Evolutionary conservation across 2,888 invertebrate species (phyloP).

Genomic region (Tyria jacobaeae): DNA sequence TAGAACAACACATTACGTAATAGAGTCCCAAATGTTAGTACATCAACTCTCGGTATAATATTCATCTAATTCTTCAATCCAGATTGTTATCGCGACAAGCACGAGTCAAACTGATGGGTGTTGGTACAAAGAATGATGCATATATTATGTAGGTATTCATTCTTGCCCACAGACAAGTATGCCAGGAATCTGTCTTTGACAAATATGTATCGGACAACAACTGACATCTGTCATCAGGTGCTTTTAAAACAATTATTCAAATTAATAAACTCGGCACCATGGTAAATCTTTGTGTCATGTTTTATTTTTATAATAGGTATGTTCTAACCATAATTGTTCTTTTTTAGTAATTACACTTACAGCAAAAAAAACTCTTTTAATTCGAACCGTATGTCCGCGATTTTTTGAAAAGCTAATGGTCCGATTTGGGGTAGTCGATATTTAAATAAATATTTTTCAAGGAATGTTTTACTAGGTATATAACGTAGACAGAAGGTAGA

Average conservation of each 20-base stretch:
- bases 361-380: too few species aligned
- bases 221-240: constrained; percentile 65
- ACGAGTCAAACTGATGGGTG: constrained; percentile 56
- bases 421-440: too few species aligned
- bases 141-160: constrained; percentile 41
- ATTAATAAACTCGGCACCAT: constrained; percentile 50
- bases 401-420: too few species aligned
- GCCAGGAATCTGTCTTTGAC: constrained; percentile 65
- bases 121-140: constrained; percentile 58
- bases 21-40: background rate
- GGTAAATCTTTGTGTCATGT: constrained; percentile 5
- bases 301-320: too few species aligned
- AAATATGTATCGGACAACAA: constrained; percentile 64
- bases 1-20: background rate
- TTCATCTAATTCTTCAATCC: constrained; percentile 42
- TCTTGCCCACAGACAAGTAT: constrained; percentile 41
- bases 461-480: too few species aligned
- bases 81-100: constrained; percentile 46
- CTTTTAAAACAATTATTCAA: constrained; percentile 67
- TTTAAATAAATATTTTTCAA: too few species aligned
- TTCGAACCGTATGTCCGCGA: too few species aligned
- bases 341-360: too few species aligned
- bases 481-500: too few species aligned
- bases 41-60: constrained; percentile 9
- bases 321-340: too few species aligned